Base-by-base conservation (phyloP, 1,140 invertebrate genomes). In the Leptoteleia sp. region DNA sequence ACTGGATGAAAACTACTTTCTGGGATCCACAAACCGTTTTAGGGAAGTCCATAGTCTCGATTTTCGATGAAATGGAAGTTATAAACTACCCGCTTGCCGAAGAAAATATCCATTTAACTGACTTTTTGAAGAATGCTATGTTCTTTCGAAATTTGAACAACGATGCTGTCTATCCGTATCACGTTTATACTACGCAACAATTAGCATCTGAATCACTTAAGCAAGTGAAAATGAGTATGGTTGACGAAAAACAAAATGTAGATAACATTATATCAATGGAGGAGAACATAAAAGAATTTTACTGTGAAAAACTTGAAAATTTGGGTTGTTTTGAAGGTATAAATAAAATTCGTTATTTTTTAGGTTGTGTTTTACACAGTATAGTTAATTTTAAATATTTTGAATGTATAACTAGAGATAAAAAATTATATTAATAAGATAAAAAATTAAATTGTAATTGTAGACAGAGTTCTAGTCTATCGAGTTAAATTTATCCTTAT, bases 1-100 rank as follows among this genome's bases (percentile, higher is more conserved):
- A 81, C 16, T 91, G 89, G 89, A 85, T 91, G 0, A 77, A 85
- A 31, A 73, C 47, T 0, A 78, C 77, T 16, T 89, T 89, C 7
- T 91, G 89, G 81, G 77, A 88, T 15, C 37, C 81, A 0, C 87
- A 90, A 1, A 27, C 38, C 4, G 76, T 86, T 15, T 75, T 89
- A 0, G 84, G 82, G 17, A 85, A 86, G 15, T 89, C 88, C 3
- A 80, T 91, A 15, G 85, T 85, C n/a, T 82, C 88, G 0, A 88
- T 91, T 0, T 84, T 81, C 15, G 83, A 81, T 0, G 52, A 82
- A 8, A 82, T 50, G 1, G 83, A 87, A 27, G 85, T 91, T 1
- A 86, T 86, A 22, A 91, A 91, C 45, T 91, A 90, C 68, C 37
- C 88, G 0, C 13, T 78, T 4, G 2, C n/a, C 4, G 4, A 33